Evolutionary conservation across 2,797 vertebrate genomes (phyloP).

Genomic region (Lithobates sylvaticus): DNA sequence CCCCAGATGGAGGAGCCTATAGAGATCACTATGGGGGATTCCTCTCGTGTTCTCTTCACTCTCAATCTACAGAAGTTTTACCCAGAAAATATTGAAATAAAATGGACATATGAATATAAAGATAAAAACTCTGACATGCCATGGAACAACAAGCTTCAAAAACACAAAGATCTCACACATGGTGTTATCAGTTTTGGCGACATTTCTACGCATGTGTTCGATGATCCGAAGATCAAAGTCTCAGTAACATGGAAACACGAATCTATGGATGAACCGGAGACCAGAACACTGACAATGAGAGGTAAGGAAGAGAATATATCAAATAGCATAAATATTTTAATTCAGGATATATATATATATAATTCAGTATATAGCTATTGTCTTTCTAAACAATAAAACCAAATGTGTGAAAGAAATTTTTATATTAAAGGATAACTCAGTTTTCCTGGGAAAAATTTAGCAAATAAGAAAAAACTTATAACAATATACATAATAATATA

Average conservation of each 20-base stretch:
- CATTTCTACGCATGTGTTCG: neutral
- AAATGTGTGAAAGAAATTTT: no score
- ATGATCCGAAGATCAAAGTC: neutral
- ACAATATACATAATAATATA: no score
- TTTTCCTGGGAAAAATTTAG: no score
- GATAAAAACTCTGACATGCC: neutral
- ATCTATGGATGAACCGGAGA: conserved; percentile 26
- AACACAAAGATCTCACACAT: conserved; percentile 3
- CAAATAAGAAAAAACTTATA: no score
- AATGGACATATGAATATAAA: neutral
- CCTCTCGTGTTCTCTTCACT: neutral
- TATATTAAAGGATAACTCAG: no score
- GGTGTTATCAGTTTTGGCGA: neutral
- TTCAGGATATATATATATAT: no score
- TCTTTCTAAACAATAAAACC: no score
- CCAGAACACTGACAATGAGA: conserved; percentile 1
- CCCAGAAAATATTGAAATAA: conserved; percentile 2
- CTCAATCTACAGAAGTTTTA: conserved; percentile 7
- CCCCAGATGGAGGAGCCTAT: conserved; percentile 2
- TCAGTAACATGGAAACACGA: conserved; percentile 35
- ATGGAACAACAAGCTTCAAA: neutral
- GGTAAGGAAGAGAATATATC: neutral
- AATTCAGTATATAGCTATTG: no score
- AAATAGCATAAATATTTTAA: neutral
- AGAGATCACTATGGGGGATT: neutral